phyloP scores from a whole-genome alignment of 2,113 vertebrate species.

The Sterrhoptilus dennistouni region DNA sequence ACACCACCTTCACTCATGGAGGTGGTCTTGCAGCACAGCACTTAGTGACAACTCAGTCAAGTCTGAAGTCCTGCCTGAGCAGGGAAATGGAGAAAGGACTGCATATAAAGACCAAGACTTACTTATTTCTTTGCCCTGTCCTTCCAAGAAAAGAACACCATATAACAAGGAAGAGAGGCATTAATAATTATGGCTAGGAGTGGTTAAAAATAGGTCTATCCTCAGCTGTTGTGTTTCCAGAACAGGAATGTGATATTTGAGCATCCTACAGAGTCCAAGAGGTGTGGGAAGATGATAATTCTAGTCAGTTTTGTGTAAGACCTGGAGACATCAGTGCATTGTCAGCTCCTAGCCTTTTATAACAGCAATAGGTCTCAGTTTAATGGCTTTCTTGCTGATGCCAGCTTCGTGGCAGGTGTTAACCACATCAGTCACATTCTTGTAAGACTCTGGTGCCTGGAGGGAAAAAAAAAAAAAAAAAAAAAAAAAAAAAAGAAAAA shows the following conservation, averaged over 20 bases:
- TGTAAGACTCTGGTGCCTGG: constrained; percentile 96
- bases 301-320: constrained; percentile 24
- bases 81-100: not conserved
- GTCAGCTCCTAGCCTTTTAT: constrained; percentile 87
- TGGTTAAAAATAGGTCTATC: not conserved
- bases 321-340: not conserved
- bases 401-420: constrained; percentile 95
- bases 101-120: not conserved
- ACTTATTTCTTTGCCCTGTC: not conserved
- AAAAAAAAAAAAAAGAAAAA: too few species aligned
- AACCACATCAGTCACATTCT: constrained; percentile 96
- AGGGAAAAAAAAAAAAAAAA: not conserved
- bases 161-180: not conserved
- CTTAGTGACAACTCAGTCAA: not conserved
- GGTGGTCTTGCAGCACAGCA: constrained; percentile 2
- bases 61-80: not conserved
- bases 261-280: not conserved
- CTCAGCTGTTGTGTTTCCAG: constrained; percentile 1
- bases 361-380: constrained; percentile 93
- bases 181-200: not conserved
- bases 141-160: not conserved
- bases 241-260: constrained; percentile 3
- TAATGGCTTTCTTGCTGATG: constrained; percentile 98
- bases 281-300: not conserved
- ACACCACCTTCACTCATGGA: not conserved